A percentile compares a stretch with the other conserved stretches of the same genome.
phyloP scores from a whole-genome alignment of 2,797 vertebrate species.

The Prionace glauca region DNA sequence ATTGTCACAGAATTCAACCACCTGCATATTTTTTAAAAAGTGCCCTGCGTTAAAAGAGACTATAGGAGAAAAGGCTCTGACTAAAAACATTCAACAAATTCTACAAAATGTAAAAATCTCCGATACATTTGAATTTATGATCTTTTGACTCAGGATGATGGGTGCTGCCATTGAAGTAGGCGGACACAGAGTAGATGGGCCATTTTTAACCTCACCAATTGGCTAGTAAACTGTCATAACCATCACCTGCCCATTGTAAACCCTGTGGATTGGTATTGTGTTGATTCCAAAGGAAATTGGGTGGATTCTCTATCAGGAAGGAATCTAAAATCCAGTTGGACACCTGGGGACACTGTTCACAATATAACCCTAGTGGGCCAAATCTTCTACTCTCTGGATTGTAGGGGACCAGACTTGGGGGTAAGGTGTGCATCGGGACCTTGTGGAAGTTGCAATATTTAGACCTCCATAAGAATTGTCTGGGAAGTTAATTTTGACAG shows the following conservation, averaged over 20 bases:
- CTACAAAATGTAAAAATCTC: too few species aligned
- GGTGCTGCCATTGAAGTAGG: neutral
- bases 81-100: neutral
- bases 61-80: too few species aligned
- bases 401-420: too few species aligned
- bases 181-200: neutral
- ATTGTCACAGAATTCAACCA: slow-evolving; percentile 55
- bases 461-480: too few species aligned
- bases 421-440: too few species aligned
- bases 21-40: slow-evolving; percentile 43
- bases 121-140: too few species aligned
- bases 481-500: too few species aligned
- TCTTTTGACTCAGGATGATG: too few species aligned
- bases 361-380: neutral
- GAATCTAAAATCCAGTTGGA: neutral
- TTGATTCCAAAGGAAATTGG: neutral
- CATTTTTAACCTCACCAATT: neutral
- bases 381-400: too few species aligned
- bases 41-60: neutral
- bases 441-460: too few species aligned
- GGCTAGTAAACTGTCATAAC: neutral
- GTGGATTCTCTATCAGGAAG: neutral
- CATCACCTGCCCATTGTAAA: neutral
- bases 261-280: neutral
- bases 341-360: neutral